Evolutionary conservation across 2,888 invertebrate genomes (phyloP), one percentile per base, ranked within the genome.

Genomic region (Thecocarcelia acutangulata): DNA sequence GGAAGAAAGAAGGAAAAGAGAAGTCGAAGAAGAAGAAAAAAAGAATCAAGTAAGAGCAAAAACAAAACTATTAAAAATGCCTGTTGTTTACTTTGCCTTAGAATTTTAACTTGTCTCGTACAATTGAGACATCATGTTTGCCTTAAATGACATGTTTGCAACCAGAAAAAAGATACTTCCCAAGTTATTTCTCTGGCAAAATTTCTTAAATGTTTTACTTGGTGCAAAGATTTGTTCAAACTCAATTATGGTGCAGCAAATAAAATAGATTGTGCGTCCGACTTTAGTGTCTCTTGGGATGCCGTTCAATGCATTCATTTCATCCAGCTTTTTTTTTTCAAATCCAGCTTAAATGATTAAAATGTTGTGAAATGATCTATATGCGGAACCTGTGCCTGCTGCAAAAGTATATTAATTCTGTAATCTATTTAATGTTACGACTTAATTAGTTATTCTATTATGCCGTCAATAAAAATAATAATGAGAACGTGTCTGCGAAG

Each of bases 391-490:
- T 40, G 37, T n/a, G 46, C 19, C 5, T 15, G 44, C 28, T 64
- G 37, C 37, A 17, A 24, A 73, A 63, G 33, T 15, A 54, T 58
- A 66, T 80, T 70, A 75, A 66, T 76, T 66, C 33, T 13, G 54
- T 76, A 66, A 80, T 80, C 75, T 75, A 54, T 76, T 66, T 80
- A 76, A 75, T 80, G 74, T 54, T 72, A 46, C 19, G 66, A 76
- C 76, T 76, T 72, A 76, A 80, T 80, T 76, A 72, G 80, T 54
- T 80, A 70, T 75, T 69, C 70, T 66, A 61, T 80, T 76, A 76
- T 46, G 50, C 56, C 58, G 17, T 13, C 17, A 80, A 61, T 52
- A 37, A 33, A 33, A 33, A 58, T 33, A 28, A 63, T 8, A 72
- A 52, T 42, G 28, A 58, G 17, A 58, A 72, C 56, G 50, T 58